A percentile compares a stretch with the other conserved stretches of the same genome.
Evolutionary conservation across 2,888 invertebrate genomes (phyloP).

Genomic region (Apamea anceps): DNA sequence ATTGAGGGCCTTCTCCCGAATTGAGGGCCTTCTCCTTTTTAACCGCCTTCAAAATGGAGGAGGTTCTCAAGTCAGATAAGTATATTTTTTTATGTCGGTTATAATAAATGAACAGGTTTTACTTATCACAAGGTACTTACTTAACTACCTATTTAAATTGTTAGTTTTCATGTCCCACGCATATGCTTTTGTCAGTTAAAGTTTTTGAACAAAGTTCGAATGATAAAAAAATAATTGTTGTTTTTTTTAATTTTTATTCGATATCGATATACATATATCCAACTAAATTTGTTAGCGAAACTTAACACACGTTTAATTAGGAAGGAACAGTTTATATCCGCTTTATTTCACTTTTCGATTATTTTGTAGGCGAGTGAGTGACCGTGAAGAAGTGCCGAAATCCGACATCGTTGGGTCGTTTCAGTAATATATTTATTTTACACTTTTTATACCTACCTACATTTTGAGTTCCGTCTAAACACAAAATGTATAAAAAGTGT

Average conservation of each 20-base stretch:
- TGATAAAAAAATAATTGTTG: rapidly evolving
- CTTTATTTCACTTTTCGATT: neutral
- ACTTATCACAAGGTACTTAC: too few relatives aligned
- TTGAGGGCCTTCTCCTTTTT: too few relatives aligned
- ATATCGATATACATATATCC: too few relatives aligned
- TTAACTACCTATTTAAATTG: neutral
- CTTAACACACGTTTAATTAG: too few relatives aligned
- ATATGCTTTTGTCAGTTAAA: neutral
- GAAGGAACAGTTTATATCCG: neutral
- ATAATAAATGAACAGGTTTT: too few relatives aligned
- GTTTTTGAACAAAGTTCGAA: neutral
- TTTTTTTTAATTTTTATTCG: neutral
- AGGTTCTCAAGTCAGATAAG: too few relatives aligned
- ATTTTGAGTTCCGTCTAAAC: neutral
- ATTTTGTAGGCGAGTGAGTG: too few relatives aligned
- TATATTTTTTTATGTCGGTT: too few relatives aligned
- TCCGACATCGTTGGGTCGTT: neutral
- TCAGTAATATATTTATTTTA: neutral
- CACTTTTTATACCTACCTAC: neutral
- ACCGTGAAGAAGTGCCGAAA: neutral
- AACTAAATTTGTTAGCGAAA: neutral
- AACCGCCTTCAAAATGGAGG: too few relatives aligned
- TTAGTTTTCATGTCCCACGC: neutral
- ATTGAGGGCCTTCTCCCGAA: too few relatives aligned
- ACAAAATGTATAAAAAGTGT: too few relatives aligned